Conservation (phyloP, 2,113 vertebrate genomes). For the Furnarius figulus region DNA sequence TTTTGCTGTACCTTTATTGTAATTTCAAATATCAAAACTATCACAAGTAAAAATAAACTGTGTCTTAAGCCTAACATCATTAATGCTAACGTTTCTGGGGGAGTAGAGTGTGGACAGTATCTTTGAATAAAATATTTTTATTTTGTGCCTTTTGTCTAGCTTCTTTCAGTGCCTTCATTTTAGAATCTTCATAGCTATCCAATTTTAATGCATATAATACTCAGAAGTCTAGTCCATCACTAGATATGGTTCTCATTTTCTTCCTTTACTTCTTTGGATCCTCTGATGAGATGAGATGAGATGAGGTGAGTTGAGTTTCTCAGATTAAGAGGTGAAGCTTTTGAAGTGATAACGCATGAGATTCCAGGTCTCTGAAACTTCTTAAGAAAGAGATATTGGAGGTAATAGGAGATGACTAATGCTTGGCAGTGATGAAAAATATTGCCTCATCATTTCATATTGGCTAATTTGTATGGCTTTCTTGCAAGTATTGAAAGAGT, state of each 20-base stretch:
- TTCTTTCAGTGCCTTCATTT: not conserved
- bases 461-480: not conserved
- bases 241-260: not conserved
- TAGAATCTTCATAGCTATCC: not conserved
- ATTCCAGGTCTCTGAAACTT: not conserved
- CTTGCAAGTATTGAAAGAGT: not conserved
- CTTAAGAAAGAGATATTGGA: not conserved
- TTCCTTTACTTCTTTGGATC: not conserved
- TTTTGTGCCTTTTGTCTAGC: not conserved
- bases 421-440: not conserved
- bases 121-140: not conserved
- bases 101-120: rapidly evolving
- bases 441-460: not conserved
- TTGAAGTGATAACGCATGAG: not conserved
- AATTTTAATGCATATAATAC: not conserved
- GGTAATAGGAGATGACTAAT: not conserved
- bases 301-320: not conserved
- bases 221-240: not conserved
- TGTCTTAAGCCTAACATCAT: not conserved
- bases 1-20: not conserved
- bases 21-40: not conserved
- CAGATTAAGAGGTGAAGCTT: not conserved
- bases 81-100: not conserved
- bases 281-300: not conserved
- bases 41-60: not conserved